Evolutionary conservation across 2,888 invertebrate species (phyloP).

Genomic region (Hemistola chrysoprasaria): DNA sequence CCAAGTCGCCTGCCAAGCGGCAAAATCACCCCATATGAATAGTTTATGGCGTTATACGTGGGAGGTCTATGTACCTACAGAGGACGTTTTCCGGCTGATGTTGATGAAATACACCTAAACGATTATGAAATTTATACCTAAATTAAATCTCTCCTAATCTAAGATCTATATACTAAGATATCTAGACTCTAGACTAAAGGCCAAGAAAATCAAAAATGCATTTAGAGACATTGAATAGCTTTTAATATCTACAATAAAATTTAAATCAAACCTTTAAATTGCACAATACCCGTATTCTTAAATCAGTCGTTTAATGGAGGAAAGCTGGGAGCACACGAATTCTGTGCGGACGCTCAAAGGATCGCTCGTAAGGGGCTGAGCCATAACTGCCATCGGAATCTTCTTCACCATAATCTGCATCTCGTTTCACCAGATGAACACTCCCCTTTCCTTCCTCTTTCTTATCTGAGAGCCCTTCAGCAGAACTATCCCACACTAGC

Average conservation of each 20-base stretch:
- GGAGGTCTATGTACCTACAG: no score
- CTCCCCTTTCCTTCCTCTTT: not conserved
- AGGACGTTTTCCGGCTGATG: no score
- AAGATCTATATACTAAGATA: no score
- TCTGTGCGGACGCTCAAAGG: conserved; percentile 53
- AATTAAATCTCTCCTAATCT: no score
- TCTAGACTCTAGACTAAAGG: no score
- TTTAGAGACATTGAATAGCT: conserved; percentile 31
- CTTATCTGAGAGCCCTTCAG: conserved; percentile 18
- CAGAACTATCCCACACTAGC: conserved; percentile 31
- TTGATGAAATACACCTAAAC: no score
- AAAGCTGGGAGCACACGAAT: conserved; percentile 60
- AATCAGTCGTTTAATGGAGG: conserved; percentile 43
- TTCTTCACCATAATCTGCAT: conserved; percentile 41
- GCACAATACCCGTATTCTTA: conserved; percentile 23
- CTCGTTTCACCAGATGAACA: conserved; percentile 52
- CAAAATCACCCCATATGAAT: no score
- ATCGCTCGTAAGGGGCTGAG: conserved; percentile 39
- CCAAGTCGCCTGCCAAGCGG: no score
- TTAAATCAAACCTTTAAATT: conserved; percentile 9
- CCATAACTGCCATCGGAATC: conserved; percentile 35
- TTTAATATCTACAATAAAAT: conserved; percentile 23
- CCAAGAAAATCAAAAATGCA: not conserved
- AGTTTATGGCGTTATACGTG: no score
- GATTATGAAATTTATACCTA: no score